phyloP scores from a whole-genome alignment of 2,113 vertebrate genomes.

The Hemiscyllium ocellatum region DNA sequence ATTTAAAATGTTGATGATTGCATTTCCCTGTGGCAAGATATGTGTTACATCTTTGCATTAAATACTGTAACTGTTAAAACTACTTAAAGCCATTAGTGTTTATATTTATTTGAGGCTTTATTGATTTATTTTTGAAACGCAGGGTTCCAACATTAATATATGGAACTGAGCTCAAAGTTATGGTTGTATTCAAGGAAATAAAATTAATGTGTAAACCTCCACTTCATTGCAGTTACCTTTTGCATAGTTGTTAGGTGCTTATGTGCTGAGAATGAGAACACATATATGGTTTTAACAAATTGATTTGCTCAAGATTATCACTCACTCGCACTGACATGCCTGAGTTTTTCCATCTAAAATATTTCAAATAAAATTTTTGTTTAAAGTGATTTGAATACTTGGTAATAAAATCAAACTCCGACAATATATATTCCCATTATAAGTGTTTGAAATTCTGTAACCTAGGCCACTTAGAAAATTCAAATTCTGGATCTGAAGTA shows the following conservation, averaged over 20 bases:
- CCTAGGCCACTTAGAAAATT: not conserved
- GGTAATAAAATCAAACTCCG: not conserved
- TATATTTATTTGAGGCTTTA: constrained; percentile 13
- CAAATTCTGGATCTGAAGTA: not conserved
- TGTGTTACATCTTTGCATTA: not conserved
- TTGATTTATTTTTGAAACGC: not conserved
- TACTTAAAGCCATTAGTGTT: not conserved
- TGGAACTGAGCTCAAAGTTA: not conserved
- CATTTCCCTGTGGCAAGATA: not conserved
- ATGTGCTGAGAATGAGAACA: not conserved
- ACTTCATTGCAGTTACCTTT: not conserved
- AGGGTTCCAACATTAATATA: not conserved
- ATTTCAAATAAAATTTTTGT: not conserved
- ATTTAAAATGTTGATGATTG: not conserved
- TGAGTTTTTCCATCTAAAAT: not conserved
- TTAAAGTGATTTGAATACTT: not conserved
- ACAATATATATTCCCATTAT: not conserved
- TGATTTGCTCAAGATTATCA: constrained; percentile 11
- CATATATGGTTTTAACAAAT: not conserved
- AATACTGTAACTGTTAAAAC: not conserved
- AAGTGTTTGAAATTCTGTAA: constrained; percentile 6
- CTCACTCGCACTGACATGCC: not conserved
- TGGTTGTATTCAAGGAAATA: constrained; percentile 31
- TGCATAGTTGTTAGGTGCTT: not conserved
- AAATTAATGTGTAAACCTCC: not conserved